Evolutionary conservation across 2,797 vertebrate species (phyloP), one percentile per base, ranked within the genome.

Genomic region (Chelidonichthys spinosus): DNA sequence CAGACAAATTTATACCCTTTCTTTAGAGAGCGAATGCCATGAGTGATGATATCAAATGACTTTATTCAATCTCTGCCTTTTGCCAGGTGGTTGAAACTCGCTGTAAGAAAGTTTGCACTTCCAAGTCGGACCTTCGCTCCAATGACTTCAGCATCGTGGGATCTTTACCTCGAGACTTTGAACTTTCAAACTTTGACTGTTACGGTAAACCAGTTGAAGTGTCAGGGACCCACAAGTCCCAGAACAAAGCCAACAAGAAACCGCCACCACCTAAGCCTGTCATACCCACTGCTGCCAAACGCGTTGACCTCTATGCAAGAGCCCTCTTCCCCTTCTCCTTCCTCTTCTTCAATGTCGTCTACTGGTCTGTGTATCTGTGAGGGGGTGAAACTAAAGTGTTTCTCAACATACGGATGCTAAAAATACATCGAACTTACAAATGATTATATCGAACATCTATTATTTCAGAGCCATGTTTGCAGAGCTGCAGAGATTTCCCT

Each of bases 81-180:
- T 33, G 58, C 35, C 90, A 99, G 98, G 98, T 97, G 87, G 97
- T 96, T 72, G 98, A 99, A 90, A 98, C 95, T 39, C 95, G 97
- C 79, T 98, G 97, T 92, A 99, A 99, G 94, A 98, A 98, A 87
- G 98, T 99, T 81, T 99, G 98, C 81, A 98, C 97, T 53, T 99
- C 98, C 7, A 98, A 98, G 92, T 99, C 98, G 9, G 98, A 99
- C 87, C 94, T 99, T 89, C 95, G 98, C 89, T 97, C 97, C 63
- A 98, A 97, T 53, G 98, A 99, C 93, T 99, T 99, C 93, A 99
- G 98, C 92, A 99, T 99, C 0, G 98, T 99, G 68, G 98, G 98
- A 74, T 99, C 98, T 75, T 95, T 99, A 85, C 98, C 97, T 10
- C 95, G 97, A 81, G 98, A 99, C 96, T 99, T 99, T 90, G 97